Evolutionary conservation across 2,797 vertebrate genomes (phyloP).

Genomic region (Lacerta bilineata): DNA sequence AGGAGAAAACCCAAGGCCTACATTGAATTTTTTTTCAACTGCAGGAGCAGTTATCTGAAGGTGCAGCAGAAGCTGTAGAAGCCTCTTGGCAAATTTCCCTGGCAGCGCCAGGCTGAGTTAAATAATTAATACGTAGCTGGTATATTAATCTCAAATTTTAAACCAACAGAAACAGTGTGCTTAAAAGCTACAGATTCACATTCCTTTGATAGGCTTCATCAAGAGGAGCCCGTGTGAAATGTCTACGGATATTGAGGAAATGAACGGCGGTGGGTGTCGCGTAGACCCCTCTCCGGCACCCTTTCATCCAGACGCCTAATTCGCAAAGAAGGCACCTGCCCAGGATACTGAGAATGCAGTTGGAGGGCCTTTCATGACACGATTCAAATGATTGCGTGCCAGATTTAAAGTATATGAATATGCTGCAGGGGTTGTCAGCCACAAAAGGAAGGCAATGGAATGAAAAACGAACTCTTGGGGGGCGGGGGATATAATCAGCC

Average conservation of each 20-base stretch:
- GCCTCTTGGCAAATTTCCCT: slow-evolving; percentile 37
- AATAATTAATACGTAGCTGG: slow-evolving; percentile 13
- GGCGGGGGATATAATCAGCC: background rate
- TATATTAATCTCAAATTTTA: background rate
- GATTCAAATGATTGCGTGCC: background rate
- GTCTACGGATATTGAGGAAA: background rate
- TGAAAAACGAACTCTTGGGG: background rate
- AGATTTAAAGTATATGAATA: background rate
- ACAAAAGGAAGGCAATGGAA: background rate
- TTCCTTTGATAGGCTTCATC: slow-evolving; percentile 14
- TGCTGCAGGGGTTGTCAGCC: background rate
- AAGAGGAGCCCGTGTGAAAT: background rate
- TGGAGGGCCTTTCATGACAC: background rate
- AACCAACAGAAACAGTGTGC: background rate
- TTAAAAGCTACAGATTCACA: slow-evolving; percentile 20
- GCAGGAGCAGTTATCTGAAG: slow-evolving; percentile 19
- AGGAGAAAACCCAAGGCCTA: background rate
- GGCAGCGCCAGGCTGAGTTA: background rate
- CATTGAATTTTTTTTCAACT: slow-evolving; percentile 35
- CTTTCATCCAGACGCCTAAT: background rate
- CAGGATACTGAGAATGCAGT: background rate
- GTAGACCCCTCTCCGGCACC: fast-evolving
- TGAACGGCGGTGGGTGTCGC: background rate
- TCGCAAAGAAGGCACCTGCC: background rate
- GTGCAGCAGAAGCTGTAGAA: background rate